Evolutionary conservation across 2,797 vertebrate species (phyloP), one percentile per base, ranked within the genome.

Genomic region (Pteronotus mesoamericanus): DNA sequence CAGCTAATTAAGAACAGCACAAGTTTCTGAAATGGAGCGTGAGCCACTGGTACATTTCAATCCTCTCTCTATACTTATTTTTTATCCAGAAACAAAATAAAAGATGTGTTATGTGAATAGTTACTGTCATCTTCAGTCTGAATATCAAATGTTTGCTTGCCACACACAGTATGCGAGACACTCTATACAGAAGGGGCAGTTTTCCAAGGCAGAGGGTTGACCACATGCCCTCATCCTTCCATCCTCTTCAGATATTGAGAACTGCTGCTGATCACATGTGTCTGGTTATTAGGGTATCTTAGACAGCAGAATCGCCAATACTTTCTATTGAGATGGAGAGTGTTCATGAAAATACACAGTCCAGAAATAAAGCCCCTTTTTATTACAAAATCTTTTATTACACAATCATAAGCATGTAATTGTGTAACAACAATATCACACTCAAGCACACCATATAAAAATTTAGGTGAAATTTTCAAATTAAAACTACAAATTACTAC

Each of bases 21-120:
- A 71, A 7, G 26, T 78, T 61, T 94, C 68, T 21, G 78, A 48
- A 74, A 55, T 24, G 14, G 48, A 46, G 9, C 53, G 21, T 68
- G 37, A 93, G 34, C 7, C 71, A 37, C 2, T 29, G 61, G 57
- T 53, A 48, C 11, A 46, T 32, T 89, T 69, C 19, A 89, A 59
- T 57, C n/a, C 88, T 93, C 29, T 94, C 19, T 64, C 3, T 34
- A 39, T 11, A 64, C 89, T 94, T 88, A 59, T 80, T 92, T 92
- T 88, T 83, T 37, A 88, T n/a, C n/a, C 26, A 39, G 82, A 80
- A 72, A 11, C 9, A 48, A 95, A 82, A 78, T 2, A 34, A 75
- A 89, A 86, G 59, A 21, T 88, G 3, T 53, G 15, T 84, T 44
- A 42, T 53, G 21, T 77, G 26, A 21, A 10, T 68, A 32, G 3